phyloP scores from a whole-genome alignment of 2,888 invertebrate genomes.

The Ichneumoninae sp. region DNA sequence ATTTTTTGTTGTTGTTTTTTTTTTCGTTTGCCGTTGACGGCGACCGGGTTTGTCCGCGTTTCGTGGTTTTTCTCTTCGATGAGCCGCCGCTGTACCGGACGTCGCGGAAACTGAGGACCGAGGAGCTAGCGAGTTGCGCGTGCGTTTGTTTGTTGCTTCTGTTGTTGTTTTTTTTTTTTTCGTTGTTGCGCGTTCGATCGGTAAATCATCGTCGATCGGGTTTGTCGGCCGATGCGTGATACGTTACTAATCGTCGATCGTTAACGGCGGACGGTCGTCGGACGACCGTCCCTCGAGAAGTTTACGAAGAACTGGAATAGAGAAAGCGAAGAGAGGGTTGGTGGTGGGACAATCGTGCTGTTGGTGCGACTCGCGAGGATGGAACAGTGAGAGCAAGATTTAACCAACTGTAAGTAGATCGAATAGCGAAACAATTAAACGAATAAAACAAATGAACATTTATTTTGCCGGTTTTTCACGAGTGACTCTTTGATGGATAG shows the following conservation, averaged over 20 bases:
- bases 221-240: slow-evolving; percentile 16
- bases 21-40: not conserved
- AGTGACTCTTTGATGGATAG: slow-evolving; percentile 24
- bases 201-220: slow-evolving; percentile 19
- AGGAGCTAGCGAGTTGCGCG: slow-evolving; percentile 17
- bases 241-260: slow-evolving; percentile 32
- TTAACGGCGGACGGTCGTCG: slow-evolving; percentile 48
- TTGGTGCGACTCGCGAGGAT: slow-evolving; percentile 60
- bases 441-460: not conserved
- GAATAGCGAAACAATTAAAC: slow-evolving; percentile 28
- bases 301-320: slow-evolving; percentile 29
- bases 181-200: not conserved
- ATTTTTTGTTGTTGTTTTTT: not conserved
- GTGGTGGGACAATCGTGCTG: slow-evolving; percentile 62
- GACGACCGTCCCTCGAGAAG: slow-evolving; percentile 28
- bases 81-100: slow-evolving; percentile 26
- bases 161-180: slow-evolving; percentile 1
- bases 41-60: not conserved
- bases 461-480: not conserved
- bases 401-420: slow-evolving; percentile 62
- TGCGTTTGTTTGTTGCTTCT: slow-evolving; percentile 35
- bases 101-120: not conserved
- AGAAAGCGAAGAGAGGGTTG: slow-evolving; percentile 24
- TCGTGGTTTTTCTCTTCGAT: slow-evolving; percentile 35
- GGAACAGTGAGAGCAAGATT: slow-evolving; percentile 64